These are phyloP conservation scores for Mirounga angustirostris DNA, from an alignment of 2,113 vertebrate species.

Conservation along the genomic window DNA sequence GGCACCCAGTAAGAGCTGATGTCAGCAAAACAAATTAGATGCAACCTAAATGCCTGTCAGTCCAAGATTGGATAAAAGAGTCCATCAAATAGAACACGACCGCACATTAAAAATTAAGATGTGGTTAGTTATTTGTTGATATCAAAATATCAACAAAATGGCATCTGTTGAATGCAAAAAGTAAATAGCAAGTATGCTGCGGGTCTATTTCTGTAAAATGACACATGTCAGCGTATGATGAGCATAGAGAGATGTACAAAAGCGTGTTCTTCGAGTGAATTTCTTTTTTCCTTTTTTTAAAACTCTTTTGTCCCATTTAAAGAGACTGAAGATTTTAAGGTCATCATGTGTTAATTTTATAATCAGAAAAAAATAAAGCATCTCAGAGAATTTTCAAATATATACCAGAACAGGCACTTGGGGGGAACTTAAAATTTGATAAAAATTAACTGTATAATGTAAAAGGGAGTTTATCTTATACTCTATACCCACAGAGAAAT, in stretches of 20 bases:
- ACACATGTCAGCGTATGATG: background rate
- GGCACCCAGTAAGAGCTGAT: background rate
- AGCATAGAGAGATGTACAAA: background rate
- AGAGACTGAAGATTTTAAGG: background rate
- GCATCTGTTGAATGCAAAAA: background rate
- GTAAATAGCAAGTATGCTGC: background rate
- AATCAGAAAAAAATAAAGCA: background rate
- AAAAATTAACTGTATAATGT: background rate
- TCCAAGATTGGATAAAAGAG: background rate
- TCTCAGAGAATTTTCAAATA: background rate
- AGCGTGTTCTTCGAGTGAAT: background rate
- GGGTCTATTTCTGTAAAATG: background rate
- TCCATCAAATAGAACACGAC: background rate
- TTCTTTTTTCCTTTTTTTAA: background rate
- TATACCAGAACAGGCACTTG: background rate
- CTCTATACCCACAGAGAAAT: background rate
- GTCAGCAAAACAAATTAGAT: background rate
- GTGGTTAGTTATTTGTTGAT: background rate
- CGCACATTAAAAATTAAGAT: constrained; percentile 3
- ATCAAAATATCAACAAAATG: background rate
- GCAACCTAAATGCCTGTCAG: background rate
- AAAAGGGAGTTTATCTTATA: background rate
- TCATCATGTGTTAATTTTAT: background rate
- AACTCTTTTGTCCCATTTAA: background rate
- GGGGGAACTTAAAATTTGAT: background rate